phyloP scores from a whole-genome alignment of 2,888 invertebrate genomes.

The Limnephilus auricula region DNA sequence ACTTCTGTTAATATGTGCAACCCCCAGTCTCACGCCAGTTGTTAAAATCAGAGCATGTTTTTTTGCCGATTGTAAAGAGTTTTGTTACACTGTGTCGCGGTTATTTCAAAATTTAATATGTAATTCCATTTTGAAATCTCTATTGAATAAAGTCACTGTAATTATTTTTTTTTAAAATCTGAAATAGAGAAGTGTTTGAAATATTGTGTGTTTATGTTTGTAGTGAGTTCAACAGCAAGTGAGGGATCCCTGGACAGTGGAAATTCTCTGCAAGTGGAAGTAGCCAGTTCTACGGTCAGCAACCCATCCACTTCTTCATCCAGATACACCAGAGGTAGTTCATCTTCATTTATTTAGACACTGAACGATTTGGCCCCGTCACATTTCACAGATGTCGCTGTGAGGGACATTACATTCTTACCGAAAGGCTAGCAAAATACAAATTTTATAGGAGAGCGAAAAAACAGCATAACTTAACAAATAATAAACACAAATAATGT shows the following conservation, averaged over 20 bases:
- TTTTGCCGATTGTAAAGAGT: background rate
- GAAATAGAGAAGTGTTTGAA: background rate
- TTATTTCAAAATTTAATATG: background rate
- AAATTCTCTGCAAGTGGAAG: constrained; percentile 50
- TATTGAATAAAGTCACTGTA: too few relatives aligned
- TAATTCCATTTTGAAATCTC: too few relatives aligned
- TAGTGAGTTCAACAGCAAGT: constrained; percentile 64
- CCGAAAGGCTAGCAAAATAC: background rate
- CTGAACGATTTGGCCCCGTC: too few relatives aligned
- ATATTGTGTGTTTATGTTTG: constrained; percentile 9
- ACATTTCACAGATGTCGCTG: background rate
- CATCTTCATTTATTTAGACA: background rate
- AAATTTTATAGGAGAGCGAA: too few relatives aligned
- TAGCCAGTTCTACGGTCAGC: constrained; percentile 50
- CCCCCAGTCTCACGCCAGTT: too few relatives aligned
- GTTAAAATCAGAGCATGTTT: background rate
- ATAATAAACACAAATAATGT: too few relatives aligned
- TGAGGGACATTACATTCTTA: background rate
- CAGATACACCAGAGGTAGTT: constrained; percentile 18
- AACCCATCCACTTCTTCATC: constrained; percentile 35
- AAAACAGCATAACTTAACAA: too few relatives aligned
- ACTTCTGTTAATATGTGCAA: too few relatives aligned
- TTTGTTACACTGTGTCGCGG: background rate
- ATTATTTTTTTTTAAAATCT: too few relatives aligned
- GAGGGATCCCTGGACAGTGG: constrained; percentile 57